Conservation (phyloP, 2,888 invertebrate species). For the Drosophila recens region DNA sequence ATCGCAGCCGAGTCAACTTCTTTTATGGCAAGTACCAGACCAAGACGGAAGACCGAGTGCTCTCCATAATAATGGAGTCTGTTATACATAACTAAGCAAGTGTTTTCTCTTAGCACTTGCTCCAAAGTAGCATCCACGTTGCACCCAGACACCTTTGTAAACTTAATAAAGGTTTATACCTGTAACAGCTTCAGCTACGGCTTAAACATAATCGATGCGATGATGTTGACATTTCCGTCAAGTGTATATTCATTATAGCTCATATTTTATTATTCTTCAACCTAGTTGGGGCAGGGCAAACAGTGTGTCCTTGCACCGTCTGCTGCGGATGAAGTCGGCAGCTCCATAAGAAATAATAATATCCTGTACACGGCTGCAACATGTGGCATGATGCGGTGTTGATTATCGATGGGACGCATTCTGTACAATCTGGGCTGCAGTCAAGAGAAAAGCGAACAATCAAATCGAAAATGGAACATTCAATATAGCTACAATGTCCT, state of each 20-base stretch:
- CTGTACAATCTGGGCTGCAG: conserved; percentile 22
- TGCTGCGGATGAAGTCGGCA: conserved; percentile 41
- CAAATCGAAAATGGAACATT: conserved; percentile 59
- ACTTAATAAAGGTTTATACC: conserved; percentile 36
- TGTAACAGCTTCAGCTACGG: conserved; percentile 11
- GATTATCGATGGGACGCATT: conserved; percentile 59
- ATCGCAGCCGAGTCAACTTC: conserved; percentile 31
- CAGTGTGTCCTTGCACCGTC: conserved; percentile 10
- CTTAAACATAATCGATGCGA: conserved; percentile 67
- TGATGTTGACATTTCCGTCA: conserved; percentile 63
- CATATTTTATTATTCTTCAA: conserved; percentile 27
- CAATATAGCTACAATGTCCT: conserved; percentile 68
- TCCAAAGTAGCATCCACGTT: background rate
- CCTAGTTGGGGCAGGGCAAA: conserved; percentile 2
- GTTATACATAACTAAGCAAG: conserved; percentile 31
- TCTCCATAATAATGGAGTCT: conserved; percentile 26
- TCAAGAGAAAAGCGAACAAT: conserved; percentile 23
- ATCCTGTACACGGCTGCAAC: conserved; percentile 73
- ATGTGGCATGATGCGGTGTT: conserved; percentile 64
- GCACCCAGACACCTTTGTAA: conserved; percentile 6
- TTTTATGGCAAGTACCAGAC: conserved; percentile 50
- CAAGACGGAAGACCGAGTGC: conserved; percentile 32
- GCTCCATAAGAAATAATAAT: conserved; percentile 65
- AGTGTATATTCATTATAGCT: conserved; percentile 36
- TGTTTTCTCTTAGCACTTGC: background rate